phyloP scores from a whole-genome alignment of 2,113 vertebrate species.

The Myiozetetes cayanensis region DNA sequence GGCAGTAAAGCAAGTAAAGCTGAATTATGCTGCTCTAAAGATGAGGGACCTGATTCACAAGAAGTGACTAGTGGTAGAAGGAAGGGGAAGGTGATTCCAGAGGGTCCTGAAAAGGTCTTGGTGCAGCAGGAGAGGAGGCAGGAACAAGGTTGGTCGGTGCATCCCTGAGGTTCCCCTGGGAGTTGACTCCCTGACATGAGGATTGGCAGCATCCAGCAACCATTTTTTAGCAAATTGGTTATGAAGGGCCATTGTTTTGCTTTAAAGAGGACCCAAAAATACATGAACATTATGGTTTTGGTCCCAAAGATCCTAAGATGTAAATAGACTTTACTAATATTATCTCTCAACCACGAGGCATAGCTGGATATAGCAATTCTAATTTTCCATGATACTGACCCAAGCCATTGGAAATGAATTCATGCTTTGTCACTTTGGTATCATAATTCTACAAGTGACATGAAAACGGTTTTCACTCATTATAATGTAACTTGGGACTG shows the following conservation, averaged over 20 bases:
- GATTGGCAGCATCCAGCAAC: not conserved
- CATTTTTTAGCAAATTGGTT: not conserved
- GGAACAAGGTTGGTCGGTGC: accelerated
- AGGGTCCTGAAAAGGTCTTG: not conserved
- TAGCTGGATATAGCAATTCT: not conserved
- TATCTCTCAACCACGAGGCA: not conserved
- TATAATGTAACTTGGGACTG: not conserved
- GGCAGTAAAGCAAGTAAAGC: not conserved
- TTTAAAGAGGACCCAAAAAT: not conserved
- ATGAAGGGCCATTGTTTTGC: not conserved
- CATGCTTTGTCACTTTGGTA: not conserved
- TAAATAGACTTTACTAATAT: not conserved
- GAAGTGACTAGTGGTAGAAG: not conserved
- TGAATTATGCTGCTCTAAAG: not conserved
- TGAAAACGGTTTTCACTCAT: not conserved
- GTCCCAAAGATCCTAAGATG: not conserved
- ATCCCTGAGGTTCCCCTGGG: accelerated
- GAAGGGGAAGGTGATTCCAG: not conserved
- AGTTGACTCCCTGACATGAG: not conserved
- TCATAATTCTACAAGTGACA: not conserved
- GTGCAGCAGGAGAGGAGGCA: not conserved
- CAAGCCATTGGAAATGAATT: not conserved
- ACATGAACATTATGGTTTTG: not conserved
- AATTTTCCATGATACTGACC: not conserved
- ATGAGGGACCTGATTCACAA: not conserved